A percentile compares a stretch with the other conserved stretches of the same genome.
phyloP scores from a whole-genome alignment of 1,140 invertebrate species.

The Lamellibrachia luymesi region DNA sequence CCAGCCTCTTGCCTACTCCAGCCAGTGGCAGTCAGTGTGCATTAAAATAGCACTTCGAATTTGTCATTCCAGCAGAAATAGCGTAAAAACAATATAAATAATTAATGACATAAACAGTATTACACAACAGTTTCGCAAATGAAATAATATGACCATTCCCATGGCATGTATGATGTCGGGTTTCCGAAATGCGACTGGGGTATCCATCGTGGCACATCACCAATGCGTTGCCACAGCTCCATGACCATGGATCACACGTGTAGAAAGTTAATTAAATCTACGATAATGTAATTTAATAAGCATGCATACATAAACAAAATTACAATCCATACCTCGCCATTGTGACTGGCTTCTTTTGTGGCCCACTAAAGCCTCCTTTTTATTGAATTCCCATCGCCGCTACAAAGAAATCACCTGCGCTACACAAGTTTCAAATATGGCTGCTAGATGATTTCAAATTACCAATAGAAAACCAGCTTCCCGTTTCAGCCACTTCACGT shows the following conservation, averaged over 20 bases:
- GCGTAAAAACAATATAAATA: neutral
- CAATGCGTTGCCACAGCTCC: neutral
- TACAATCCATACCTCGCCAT: neutral
- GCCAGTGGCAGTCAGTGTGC: neutral
- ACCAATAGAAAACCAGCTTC: neutral
- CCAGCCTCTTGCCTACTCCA: too few species aligned
- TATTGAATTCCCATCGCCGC: neutral
- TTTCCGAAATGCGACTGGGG: neutral
- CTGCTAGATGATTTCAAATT: neutral
- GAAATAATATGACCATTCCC: neutral
- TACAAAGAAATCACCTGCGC: conserved; percentile 1
- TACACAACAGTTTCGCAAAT: neutral
- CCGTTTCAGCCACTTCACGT: neutral
- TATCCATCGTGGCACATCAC: neutral
- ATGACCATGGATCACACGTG: neutral
- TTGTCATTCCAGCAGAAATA: neutral
- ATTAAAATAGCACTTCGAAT: neutral
- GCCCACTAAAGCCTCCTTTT: neutral
- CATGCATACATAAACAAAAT: neutral
- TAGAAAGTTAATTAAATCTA: neutral
- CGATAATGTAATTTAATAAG: neutral
- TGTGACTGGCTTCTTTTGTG: neutral
- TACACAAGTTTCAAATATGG: neutral
- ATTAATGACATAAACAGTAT: neutral
- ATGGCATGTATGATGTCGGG: neutral